Evolutionary conservation across 2,888 invertebrate species (phyloP), one percentile per base, ranked within the genome.

Genomic region (Timema podura): DNA sequence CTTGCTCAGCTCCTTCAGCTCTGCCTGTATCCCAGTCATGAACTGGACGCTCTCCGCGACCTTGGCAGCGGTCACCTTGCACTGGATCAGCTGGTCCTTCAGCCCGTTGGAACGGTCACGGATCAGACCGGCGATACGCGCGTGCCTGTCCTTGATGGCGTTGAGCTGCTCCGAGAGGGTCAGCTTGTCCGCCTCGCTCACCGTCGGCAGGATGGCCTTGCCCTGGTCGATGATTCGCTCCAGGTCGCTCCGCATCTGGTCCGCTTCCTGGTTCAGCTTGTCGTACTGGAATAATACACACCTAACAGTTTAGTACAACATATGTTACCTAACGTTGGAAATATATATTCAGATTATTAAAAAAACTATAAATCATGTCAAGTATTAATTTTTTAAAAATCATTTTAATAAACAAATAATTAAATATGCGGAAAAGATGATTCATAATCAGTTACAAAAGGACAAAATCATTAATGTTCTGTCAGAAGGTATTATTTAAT

Each of bases 101-200:
- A 96, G 82, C 9, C 88, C 86, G 76, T 87, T 86, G 51, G 89
- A 88, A 74, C 92, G 88, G 75, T 94, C 93, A 74, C 88, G 87
- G 11, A 95, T 91, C 5, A 91, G 86, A 16, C 88, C 86, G 64
- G 89, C 87, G 3, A 95, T 87, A 77, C 90, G 87, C 13, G 86
- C 87, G 78, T 92, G 91, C 74, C 91, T 90, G 76, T 95, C 93
- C 73, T 89, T 90, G 76, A 95, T 81, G 68, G 88, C 87, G 74
- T 90, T 91, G 49, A 95, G 83, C 76, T 91, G 89, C 79, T 94
- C 94, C 74, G 91, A 91, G 0, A 96, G 83, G 74, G 90, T 90
- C 45, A 93, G 83, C 78, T 93, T 91, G 76, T 96, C 96, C 0
- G 93, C 90, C 79, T 95, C 94, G 75, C 90, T 92, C 30, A 96